Conservation (phyloP, 2,113 vertebrate species). For the Fregata magnificens region DNA sequence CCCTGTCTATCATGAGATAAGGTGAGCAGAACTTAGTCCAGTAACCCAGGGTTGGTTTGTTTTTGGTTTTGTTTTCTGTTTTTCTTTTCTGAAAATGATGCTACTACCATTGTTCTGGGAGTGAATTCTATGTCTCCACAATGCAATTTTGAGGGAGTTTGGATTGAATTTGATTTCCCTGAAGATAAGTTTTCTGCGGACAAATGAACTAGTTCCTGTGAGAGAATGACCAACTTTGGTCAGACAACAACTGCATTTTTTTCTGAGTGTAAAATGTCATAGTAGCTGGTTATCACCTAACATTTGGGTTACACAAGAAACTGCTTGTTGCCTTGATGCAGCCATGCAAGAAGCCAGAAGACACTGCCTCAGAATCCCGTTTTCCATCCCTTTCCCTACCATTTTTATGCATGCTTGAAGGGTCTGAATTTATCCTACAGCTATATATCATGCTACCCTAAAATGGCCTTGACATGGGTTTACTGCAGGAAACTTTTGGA, state of each 20-base stretch:
- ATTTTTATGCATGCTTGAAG: not conserved
- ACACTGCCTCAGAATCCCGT: not conserved
- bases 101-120: rapidly evolving
- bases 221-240: not conserved
- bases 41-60: not conserved
- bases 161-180: not conserved
- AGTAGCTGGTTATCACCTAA: not conserved
- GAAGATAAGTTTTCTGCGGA: not conserved
- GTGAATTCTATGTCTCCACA: not conserved
- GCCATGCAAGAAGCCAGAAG: not conserved
- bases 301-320: not conserved
- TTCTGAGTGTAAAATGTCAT: not conserved
- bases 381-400: not conserved
- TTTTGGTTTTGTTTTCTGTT: not conserved
- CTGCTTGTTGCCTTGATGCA: not conserved
- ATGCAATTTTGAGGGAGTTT: not conserved
- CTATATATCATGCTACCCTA: not conserved
- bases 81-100: not conserved
- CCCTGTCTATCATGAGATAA: not conserved
- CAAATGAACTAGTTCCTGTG: not conserved
- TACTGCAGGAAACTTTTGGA: not conserved
- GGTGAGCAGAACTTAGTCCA: not conserved
- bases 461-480: not conserved
- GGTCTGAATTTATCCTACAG: not conserved
- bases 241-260: not conserved